Conservation (phyloP, 2,888 invertebrate genomes). For the Netelia melanura region DNA sequence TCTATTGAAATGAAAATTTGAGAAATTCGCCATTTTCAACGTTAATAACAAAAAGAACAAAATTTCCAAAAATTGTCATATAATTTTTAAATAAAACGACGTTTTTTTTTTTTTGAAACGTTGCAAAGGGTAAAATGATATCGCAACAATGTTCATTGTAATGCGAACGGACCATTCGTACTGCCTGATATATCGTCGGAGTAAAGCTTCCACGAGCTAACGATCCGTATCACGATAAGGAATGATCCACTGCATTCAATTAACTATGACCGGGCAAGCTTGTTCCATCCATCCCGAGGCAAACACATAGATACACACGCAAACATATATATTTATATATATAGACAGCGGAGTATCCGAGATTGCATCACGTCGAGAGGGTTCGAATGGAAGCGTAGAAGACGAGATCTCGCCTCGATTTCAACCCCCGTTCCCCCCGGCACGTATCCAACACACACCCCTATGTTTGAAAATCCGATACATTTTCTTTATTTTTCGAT, state of each 20-base stretch:
- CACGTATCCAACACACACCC: too few species aligned
- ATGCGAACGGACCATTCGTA: not conserved
- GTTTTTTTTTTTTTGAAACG: not conserved
- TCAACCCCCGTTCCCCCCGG: not conserved
- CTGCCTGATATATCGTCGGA: not conserved
- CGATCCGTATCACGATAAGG: slow-evolving; percentile 39
- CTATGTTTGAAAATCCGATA: too few species aligned
- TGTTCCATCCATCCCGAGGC: not conserved
- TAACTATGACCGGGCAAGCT: slow-evolving; percentile 8
- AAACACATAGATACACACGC: not conserved
- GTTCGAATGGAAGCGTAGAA: not conserved
- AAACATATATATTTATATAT: not conserved
- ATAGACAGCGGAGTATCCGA: not conserved
- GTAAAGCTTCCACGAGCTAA: slow-evolving; percentile 21
- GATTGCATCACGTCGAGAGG: not conserved
- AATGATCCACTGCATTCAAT: slow-evolving; percentile 50
- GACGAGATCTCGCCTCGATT: not conserved
- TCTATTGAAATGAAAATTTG: too few species aligned
- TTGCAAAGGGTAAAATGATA: not conserved
- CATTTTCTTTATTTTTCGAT: too few species aligned
- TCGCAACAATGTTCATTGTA: not conserved
- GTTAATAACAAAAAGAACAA: too few species aligned
- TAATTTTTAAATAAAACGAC: not conserved
- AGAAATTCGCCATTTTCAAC: too few species aligned
- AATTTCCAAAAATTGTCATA: not conserved